phyloP scores from a whole-genome alignment of 2,797 vertebrate genomes.

The Tinamus major region DNA sequence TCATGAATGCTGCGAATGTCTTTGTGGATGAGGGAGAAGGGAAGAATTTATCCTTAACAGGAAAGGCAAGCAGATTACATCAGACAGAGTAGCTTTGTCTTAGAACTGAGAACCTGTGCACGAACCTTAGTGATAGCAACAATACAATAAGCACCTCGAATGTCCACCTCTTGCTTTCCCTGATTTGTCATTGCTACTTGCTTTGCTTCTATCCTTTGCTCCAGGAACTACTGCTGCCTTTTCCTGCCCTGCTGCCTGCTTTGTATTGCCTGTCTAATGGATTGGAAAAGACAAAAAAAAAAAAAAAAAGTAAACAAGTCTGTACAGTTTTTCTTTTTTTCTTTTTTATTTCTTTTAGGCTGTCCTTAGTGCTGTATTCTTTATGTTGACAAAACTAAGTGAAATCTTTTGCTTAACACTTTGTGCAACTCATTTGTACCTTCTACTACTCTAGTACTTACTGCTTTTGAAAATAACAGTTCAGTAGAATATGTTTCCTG shows the following conservation, averaged over 20 bases:
- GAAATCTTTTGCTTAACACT: background rate
- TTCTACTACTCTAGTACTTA: background rate
- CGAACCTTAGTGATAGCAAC: background rate
- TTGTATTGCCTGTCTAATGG: background rate
- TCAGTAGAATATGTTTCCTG: background rate
- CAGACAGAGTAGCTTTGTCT: background rate
- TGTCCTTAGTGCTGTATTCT: background rate
- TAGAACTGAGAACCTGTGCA: background rate
- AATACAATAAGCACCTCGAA: background rate
- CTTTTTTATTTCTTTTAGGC: background rate
- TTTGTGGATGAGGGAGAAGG: constrained; percentile 4
- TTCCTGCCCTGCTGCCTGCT: background rate
- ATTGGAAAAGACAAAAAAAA: background rate
- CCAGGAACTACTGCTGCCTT: background rate
- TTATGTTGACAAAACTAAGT: background rate
- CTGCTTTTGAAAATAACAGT: background rate
- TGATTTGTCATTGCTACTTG: background rate
- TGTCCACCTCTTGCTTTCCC: background rate
- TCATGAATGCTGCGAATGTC: constrained; percentile 35
- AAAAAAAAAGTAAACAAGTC: background rate
- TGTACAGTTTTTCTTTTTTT: background rate
- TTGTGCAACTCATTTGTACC: background rate
- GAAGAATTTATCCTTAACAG: background rate
- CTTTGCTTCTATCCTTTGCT: background rate
- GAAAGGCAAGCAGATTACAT: background rate